phyloP scores from a whole-genome alignment of 2,797 vertebrate genomes.

The Microctenopoma lineatum region DNA sequence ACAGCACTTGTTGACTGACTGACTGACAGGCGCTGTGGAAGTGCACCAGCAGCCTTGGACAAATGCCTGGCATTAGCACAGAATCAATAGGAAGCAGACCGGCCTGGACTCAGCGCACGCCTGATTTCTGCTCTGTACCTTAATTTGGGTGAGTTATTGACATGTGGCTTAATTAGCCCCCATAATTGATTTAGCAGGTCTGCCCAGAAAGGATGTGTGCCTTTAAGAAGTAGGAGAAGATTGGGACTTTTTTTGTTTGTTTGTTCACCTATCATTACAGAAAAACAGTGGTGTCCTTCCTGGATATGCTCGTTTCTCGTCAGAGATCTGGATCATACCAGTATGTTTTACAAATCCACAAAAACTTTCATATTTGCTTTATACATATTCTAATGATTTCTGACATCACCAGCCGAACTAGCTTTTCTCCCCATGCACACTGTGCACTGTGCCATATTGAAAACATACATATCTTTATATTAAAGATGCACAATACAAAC shows the following conservation, averaged over 20 bases:
- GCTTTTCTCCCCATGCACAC: not conserved
- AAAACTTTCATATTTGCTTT: not conserved
- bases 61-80: conserved; percentile 59
- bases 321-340: not conserved
- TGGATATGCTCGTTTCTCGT: not conserved
- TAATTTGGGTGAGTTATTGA: conserved; percentile 81
- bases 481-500: not conserved
- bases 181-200: conserved; percentile 61
- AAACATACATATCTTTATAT: not conserved
- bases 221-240: conserved; percentile 26
- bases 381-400: no score
- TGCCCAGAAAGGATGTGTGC: not conserved
- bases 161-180: conserved; percentile 65
- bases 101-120: conserved; percentile 30
- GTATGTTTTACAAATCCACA: not conserved
- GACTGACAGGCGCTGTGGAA: conserved; percentile 53
- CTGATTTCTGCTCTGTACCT: conserved; percentile 62
- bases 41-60: conserved; percentile 45
- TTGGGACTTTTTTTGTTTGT: not conserved
- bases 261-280: not conserved
- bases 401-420: no score
- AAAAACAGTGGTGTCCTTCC: not conserved
- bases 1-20: conserved; percentile 66
- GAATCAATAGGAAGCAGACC: conserved; percentile 66
- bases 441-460: not conserved